A percentile compares a stretch with the other conserved stretches of the same genome.
phyloP scores from a whole-genome alignment of 2,888 invertebrate species.

The Eupithecia centaureata region DNA sequence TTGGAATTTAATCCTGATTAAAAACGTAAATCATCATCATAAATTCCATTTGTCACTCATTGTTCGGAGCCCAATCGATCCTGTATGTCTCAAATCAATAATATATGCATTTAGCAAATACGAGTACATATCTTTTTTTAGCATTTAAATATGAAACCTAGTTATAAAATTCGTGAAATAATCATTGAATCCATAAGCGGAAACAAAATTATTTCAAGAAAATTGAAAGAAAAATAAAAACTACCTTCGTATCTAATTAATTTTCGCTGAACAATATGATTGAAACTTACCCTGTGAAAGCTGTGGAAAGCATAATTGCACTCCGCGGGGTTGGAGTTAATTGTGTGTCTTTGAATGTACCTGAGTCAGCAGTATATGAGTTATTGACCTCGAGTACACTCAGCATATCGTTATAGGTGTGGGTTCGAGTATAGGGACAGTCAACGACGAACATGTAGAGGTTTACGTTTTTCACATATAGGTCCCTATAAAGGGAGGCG shows the following conservation, averaged over 20 bases:
- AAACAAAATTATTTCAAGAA: too few species aligned
- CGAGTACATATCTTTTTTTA: too few species aligned
- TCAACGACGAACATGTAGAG: not conserved
- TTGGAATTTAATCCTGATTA: not conserved
- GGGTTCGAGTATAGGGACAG: not conserved
- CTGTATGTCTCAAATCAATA: too few species aligned
- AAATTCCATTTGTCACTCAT: too few species aligned
- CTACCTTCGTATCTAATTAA: not conserved
- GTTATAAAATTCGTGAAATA: too few species aligned
- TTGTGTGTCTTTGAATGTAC: not conserved
- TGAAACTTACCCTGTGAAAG: not conserved
- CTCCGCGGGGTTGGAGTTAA: not conserved
- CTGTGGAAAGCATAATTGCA: slow-evolving; percentile 14
- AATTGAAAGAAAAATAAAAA: not conserved
- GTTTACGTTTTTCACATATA: too few species aligned
- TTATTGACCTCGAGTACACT: not conserved
- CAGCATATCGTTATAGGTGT: not conserved
- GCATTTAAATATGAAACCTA: too few species aligned
- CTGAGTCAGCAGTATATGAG: slow-evolving; percentile 4
- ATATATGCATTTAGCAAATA: too few species aligned
- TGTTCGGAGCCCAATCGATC: too few species aligned
- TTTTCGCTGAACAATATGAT: not conserved
- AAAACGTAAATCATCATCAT: not conserved
- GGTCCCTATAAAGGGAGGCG: too few species aligned
- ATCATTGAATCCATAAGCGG: too few species aligned